phyloP scores from a whole-genome alignment of 2,888 invertebrate genomes.

The Caenorhabditis parvicauda region DNA sequence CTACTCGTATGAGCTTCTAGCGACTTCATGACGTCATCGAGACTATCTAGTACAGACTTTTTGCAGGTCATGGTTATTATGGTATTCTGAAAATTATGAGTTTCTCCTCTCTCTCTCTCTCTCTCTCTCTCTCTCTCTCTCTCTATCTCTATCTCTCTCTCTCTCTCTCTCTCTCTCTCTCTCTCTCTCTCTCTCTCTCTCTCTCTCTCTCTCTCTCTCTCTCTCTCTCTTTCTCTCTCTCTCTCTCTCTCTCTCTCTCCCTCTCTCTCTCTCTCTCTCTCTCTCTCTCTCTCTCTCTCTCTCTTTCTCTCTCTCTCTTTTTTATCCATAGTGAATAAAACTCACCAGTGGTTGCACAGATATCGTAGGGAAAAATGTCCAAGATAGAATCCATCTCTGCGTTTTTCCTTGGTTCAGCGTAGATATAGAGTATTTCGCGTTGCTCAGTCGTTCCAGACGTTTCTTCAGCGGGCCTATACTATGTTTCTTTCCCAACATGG shows the following conservation, averaged over 20 bases:
- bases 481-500: slow-evolving; percentile 54
- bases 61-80: slow-evolving; percentile 2
- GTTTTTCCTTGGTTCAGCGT: slow-evolving; percentile 73
- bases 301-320: no score
- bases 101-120: no score
- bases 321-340: background rate
- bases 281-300: no score
- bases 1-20: slow-evolving; percentile 1
- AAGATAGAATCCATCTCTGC: slow-evolving; percentile 91
- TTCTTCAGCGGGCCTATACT: slow-evolving; percentile 33
- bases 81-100: slow-evolving; percentile 6
- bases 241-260: no score
- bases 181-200: no score
- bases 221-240: no score
- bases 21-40: slow-evolving; percentile 3
- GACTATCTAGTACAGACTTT: slow-evolving; percentile 2
- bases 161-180: no score
- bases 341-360: slow-evolving; percentile 1
- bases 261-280: no score
- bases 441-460: slow-evolving; percentile 36
- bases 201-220: no score
- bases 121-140: no score
- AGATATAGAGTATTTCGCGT: slow-evolving; percentile 25
- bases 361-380: slow-evolving; percentile 70
- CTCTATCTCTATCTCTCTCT: no score